These are phyloP conservation scores for Columbina picui DNA, from an alignment of 2,113 vertebrate species.

Conservation along the genomic window DNA sequence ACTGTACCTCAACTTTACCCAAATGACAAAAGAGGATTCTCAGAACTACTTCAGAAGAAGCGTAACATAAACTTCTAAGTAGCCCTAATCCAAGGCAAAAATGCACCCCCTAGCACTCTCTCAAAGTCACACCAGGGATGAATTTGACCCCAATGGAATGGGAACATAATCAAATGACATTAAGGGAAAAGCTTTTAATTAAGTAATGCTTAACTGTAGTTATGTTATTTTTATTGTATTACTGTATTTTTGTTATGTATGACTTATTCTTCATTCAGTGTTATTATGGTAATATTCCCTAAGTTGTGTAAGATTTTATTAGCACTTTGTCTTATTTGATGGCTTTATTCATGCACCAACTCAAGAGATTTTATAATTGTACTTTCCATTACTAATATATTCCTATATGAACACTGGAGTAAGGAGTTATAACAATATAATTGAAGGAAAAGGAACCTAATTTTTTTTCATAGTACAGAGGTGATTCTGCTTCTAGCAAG, in stretches of 20 bases:
- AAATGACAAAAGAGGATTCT: background rate
- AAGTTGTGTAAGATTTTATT: slow-evolving; percentile 24
- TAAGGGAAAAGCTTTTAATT: slow-evolving; percentile 15
- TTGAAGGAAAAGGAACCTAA: background rate
- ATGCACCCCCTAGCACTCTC: background rate
- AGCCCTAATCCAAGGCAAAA: background rate
- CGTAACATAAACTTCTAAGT: background rate
- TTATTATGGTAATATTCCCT: background rate
- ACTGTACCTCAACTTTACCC: background rate
- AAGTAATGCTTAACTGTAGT: background rate
- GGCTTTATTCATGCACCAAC: slow-evolving; percentile 28
- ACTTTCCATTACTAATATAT: background rate
- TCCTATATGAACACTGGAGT: background rate
- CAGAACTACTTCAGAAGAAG: background rate
- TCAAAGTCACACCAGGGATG: background rate
- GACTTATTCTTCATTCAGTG: background rate
- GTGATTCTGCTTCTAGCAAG: background rate
- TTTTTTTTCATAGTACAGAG: background rate
- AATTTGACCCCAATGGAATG: background rate
- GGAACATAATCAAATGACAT: background rate
- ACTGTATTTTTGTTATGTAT: slow-evolving; percentile 9
- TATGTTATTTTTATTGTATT: background rate
- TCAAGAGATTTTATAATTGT: slow-evolving; percentile 21
- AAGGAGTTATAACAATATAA: background rate
- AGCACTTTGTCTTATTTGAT: slow-evolving; percentile 40